Conservation (phyloP, 2,888 invertebrate genomes). For the Gnatocerus cornutus region DNA sequence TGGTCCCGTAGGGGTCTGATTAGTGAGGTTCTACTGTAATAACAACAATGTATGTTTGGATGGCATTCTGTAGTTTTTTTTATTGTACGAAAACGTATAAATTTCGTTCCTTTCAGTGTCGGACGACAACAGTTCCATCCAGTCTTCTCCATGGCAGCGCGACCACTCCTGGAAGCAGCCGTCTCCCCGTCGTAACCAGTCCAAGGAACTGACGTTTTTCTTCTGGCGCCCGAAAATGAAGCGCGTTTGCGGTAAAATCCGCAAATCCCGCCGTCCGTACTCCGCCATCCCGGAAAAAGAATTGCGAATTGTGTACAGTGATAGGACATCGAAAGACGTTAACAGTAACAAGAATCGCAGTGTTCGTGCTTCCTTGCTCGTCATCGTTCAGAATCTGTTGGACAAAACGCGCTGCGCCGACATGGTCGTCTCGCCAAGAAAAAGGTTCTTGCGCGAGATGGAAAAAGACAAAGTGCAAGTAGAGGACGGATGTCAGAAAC, state of each 20-base stretch:
- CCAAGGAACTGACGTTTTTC: slow-evolving; percentile 83
- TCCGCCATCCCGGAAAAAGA: slow-evolving; percentile 67
- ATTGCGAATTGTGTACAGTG: slow-evolving; percentile 55
- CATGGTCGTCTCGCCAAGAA: slow-evolving; percentile 85
- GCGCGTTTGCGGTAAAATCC: slow-evolving; percentile 65
- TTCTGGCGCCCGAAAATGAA: slow-evolving; percentile 76
- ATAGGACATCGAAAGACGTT: slow-evolving; percentile 63
- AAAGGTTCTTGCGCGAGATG: slow-evolving; percentile 85
- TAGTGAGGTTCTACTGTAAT: no score
- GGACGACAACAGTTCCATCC: slow-evolving; percentile 92
- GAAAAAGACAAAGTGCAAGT: slow-evolving; percentile 71
- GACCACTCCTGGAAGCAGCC: slow-evolving; percentile 93
- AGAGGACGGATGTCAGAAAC: slow-evolving; percentile 64
- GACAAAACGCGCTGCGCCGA: slow-evolving; percentile 63
- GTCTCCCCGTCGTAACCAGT: slow-evolving; percentile 82
- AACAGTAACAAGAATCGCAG: slow-evolving; percentile 55
- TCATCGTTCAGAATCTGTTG: slow-evolving; percentile 64
- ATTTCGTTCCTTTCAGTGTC: slow-evolving; percentile 74
- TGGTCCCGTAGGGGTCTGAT: no score
- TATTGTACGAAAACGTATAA: no score
- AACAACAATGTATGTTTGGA: no score
- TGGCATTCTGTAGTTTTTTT: no score
- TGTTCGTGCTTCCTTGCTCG: slow-evolving; percentile 60
- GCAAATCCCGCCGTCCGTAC: slow-evolving; percentile 79
- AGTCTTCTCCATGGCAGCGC: slow-evolving; percentile 92